A percentile compares a stretch with the other conserved stretches of the same genome.
phyloP scores from a whole-genome alignment of 37 sponge, comb jelly and placozoan genomes.

The Axinella damicornis region DNA sequence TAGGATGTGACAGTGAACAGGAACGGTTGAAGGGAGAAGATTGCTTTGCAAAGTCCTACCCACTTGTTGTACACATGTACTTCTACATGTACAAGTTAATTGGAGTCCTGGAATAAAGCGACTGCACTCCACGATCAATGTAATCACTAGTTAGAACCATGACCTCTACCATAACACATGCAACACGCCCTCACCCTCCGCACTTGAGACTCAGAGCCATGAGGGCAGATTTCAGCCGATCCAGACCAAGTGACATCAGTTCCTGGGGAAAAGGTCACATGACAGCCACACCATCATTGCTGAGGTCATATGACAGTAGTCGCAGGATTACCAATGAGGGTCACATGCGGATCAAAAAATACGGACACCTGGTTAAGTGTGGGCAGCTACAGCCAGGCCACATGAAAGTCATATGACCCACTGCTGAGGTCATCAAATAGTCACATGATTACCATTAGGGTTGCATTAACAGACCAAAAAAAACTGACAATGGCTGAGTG shows the following conservation, averaged over 20 bases:
- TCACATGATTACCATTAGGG: not conserved
- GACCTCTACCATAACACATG: not conserved
- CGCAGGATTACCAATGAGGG: not conserved
- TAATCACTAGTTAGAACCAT: not conserved
- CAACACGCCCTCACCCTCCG: slow-evolving; percentile 80
- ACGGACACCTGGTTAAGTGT: too few relatives aligned
- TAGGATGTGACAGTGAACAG: too few relatives aligned
- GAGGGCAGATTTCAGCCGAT: slow-evolving; percentile 94
- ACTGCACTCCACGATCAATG: too few relatives aligned
- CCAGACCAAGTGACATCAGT: slow-evolving; percentile 95
- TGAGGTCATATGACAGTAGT: not conserved
- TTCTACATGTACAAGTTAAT: too few relatives aligned
- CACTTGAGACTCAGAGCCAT: slow-evolving; percentile 96
- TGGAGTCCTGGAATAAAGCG: too few relatives aligned
- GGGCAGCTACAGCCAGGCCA: slow-evolving; percentile 6
- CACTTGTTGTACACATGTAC: too few relatives aligned
- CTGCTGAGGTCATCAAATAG: not conserved
- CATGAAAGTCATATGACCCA: not conserved
- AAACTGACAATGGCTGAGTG: too few relatives aligned
- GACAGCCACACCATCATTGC: too few relatives aligned
- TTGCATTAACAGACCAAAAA: too few relatives aligned
- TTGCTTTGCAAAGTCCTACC: too few relatives aligned
- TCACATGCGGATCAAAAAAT: not conserved
- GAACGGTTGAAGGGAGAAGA: too few relatives aligned
- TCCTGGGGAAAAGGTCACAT: slow-evolving; percentile 45